Conservation (phyloP, 2,888 invertebrate species). For the Unio pictorum region DNA sequence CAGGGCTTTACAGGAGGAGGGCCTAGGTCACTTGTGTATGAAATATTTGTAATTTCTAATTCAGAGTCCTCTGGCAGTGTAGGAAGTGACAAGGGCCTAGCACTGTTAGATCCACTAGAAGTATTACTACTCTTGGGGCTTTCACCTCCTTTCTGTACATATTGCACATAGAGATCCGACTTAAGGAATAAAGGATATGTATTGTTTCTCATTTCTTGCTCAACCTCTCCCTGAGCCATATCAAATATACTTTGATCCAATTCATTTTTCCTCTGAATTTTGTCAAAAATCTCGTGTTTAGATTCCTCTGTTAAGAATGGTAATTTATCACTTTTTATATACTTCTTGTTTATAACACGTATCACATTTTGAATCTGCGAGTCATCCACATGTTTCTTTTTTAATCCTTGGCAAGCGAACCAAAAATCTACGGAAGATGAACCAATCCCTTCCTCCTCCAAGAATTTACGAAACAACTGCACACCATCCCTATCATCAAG, state of each 20-base stretch:
- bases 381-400: slow-evolving; percentile 75
- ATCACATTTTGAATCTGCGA: slow-evolving; percentile 77
- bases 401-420: slow-evolving; percentile 80
- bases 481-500: slow-evolving; percentile 92
- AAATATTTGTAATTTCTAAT: slow-evolving; percentile 69
- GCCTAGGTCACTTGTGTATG: slow-evolving; percentile 24
- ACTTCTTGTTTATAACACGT: slow-evolving; percentile 76
- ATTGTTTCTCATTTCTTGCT: slow-evolving; percentile 86
- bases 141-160: slow-evolving; percentile 67
- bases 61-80: slow-evolving; percentile 91
- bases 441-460: slow-evolving; percentile 68
- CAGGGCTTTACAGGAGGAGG: slow-evolving; percentile 31
- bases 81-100: slow-evolving; percentile 73
- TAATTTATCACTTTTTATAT: slow-evolving; percentile 80
- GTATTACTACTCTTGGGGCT: slow-evolving; percentile 65
- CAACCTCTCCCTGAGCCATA: slow-evolving; percentile 86
- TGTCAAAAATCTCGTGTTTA: slow-evolving; percentile 79
- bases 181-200: slow-evolving; percentile 94
- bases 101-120: slow-evolving; percentile 65
- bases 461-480: slow-evolving; percentile 81
- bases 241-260: slow-evolving; percentile 88
- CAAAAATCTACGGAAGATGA: slow-evolving; percentile 78
- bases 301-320: slow-evolving; percentile 88
- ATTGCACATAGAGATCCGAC: slow-evolving; percentile 88
- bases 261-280: slow-evolving; percentile 58